Evolutionary conservation across 64 coral and sea anemone species (phyloP), one percentile per base, ranked within the genome.

Genomic region (Astreopora myriophthalma): DNA sequence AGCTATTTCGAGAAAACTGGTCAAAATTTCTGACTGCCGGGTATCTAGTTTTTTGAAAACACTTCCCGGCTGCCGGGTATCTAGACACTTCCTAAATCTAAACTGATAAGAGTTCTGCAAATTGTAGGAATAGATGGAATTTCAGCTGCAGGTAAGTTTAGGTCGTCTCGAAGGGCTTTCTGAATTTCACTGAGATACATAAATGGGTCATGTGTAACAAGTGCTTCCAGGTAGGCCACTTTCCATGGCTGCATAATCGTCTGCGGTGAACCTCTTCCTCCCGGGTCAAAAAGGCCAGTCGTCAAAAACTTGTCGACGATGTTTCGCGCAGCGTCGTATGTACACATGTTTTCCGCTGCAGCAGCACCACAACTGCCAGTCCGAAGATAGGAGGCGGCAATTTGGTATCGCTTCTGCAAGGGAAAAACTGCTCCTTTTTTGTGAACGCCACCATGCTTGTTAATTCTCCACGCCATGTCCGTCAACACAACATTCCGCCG

Each of bases 391-490:
- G 44, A 80, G 11, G 23, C 76, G 29, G 52, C 76, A 80, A 80
- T 80, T 80, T 80, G 76, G 76, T 80, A 80, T 80, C 25, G 42
- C 48, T 80, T 80, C 52, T 80, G 76, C 23, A 61, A 22, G 22
- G 73, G 73, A 26, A 76, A 76, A 23, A 32, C 34, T 40, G 73
- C 73, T 28, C 73, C 36, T 34, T 76, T 76, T 33, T 74, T 74
- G 71, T 32, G 33, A 5, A 74, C 5, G 27, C 71, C 71, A 25
- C 71, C 71, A 32, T 8, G 11, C 29, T 74, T n/a, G 36, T 74
- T 74, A 34, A 34, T 9, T 39, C 71, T 74, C 71, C n/a, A n/a
- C n/a, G n/a, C n/a, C n/a, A n/a, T n/a, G n/a, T n/a, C n/a, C n/a
- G n/a, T n/a, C n/a, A n/a, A n/a, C n/a, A 46, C 11, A 46, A 46